A percentile compares a stretch with the other conserved stretches of the same genome.
These are phyloP conservation scores for Pterocles burchelli DNA, from an alignment of 2,113 vertebrate genomes.

Conservation along the genomic window DNA sequence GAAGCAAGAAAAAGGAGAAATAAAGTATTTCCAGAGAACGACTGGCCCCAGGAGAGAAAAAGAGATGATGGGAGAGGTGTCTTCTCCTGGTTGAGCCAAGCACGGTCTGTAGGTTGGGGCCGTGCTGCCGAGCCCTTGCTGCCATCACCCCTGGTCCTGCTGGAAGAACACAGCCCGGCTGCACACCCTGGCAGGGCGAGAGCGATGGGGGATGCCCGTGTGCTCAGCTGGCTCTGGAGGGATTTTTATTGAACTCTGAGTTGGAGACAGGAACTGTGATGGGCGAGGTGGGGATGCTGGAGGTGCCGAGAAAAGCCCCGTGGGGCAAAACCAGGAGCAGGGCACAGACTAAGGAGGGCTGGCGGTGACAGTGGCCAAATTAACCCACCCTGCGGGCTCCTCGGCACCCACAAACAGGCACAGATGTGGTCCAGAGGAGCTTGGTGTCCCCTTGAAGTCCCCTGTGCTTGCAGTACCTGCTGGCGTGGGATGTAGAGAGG, in stretches of 20 bases:
- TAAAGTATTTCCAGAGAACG: neutral
- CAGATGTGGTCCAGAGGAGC: neutral
- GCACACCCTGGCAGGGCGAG: neutral
- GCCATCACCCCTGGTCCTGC: neutral
- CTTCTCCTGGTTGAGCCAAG: neutral
- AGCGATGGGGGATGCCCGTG: rapidly evolving
- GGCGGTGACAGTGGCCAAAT: neutral
- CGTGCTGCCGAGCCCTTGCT: neutral
- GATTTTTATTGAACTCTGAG: neutral
- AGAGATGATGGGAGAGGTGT: neutral
- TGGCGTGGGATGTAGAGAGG: rapidly evolving
- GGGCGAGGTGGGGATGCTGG: neutral
- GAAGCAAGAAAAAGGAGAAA: neutral
- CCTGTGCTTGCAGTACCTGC: neutral
- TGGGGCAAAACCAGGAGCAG: neutral
- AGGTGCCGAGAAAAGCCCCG: neutral
- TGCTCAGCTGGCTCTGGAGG: neutral
- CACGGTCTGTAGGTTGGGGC: rapidly evolving
- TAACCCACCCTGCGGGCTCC: neutral
- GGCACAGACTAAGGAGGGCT: neutral
- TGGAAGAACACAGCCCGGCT: neutral
- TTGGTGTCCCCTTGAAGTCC: rapidly evolving
- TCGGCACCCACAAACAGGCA: neutral
- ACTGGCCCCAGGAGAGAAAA: neutral
- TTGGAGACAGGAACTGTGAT: neutral